Evolutionary conservation across 1,140 invertebrate genomes (phyloP), one percentile per base, ranked within the genome.

Genomic region (Oreohelix idahoensis): DNA sequence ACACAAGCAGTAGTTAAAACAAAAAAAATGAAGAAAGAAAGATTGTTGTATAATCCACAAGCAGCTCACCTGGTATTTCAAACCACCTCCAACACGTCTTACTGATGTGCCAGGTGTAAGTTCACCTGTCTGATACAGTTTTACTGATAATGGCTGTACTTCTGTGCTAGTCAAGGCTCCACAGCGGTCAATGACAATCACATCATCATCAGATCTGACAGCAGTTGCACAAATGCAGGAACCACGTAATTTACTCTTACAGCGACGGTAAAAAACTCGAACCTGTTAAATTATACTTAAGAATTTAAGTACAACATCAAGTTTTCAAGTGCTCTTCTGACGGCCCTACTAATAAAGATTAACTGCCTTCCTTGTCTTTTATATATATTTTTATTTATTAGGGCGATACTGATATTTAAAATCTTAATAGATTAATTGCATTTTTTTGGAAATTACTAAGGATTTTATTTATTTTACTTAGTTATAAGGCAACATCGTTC

Each of bases 121-220:
- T 32, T 89, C 80, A 0, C 88, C 90, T 83, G 88, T 90, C 53
- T 87, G 86, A 74, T 86, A 91, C 39, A 92, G 85, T 13, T 88
- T 86, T 8, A 89, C 84, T 15, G 79, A 83, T 4, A 87, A 49
- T 42, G 84, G 83, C 51, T 75, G 69, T n/a, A 29, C 15, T 32
- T 36, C 23, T 35, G 36, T 39, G 0, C 76, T 49, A 39, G 17
- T 10, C 26, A 76, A 79, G 15, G 83, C 75, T 39, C 84, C 80
- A 73, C 90, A 89, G 38, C 85, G 83, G 76, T 91, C 90, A 79
- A 91, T 87, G 13, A 90, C 81, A 42, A 90, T 79, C 51, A 90
- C 89, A 73, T 88, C 87, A 83, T 89, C 87, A 38, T 79, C 85
- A 11, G 86, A 85, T 32, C 71, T 83, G 17, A 89, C 86, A 63